These are phyloP conservation scores for Cladorhizidae sp. DNA, from an alignment of 37 sponge, comb jelly and placozoan genomes.

Conservation along the genomic window DNA sequence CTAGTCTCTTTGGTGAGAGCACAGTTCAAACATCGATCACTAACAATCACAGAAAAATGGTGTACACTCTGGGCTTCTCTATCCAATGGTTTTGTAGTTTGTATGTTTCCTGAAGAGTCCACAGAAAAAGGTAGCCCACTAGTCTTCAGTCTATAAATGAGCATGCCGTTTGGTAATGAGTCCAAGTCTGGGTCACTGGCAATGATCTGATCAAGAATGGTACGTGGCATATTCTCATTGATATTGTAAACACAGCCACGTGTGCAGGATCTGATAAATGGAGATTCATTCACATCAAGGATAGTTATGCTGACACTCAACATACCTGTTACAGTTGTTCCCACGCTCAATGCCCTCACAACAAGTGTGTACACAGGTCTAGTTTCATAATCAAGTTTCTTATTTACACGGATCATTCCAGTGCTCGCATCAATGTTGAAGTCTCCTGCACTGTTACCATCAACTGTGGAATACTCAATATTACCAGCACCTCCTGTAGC, in stretches of 20 bases:
- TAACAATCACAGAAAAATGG: constrained; percentile 18
- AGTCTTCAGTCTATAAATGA: constrained; percentile 30
- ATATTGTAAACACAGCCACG: constrained; percentile 23
- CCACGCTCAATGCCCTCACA: constrained; percentile 6
- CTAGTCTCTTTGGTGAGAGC: constrained; percentile 23
- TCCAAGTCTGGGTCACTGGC: constrained; percentile 67
- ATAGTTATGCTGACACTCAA: not conserved
- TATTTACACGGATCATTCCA: constrained; percentile 40
- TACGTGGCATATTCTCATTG: constrained; percentile 21
- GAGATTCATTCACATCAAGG: constrained; percentile 26
- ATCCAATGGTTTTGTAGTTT: constrained; percentile 26
- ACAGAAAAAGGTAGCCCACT: constrained; percentile 20
- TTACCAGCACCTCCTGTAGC: constrained; percentile 59
- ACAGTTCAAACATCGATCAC: constrained; percentile 26
- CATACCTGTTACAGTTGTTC: not conserved
- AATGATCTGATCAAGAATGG: constrained; percentile 19
- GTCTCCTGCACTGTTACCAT: constrained; percentile 29
- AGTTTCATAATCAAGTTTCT: constrained; percentile 26
- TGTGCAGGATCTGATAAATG: constrained; percentile 50
- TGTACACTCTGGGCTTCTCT: constrained; percentile 7
- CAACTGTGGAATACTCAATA: constrained; percentile 38
- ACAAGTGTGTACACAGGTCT: constrained; percentile 26
- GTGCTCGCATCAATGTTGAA: constrained; percentile 42
- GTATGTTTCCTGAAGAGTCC: constrained; percentile 24
- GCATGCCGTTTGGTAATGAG: constrained; percentile 43